These are phyloP conservation scores for Cacajao melanocephalus DNA, from an alignment of 2,797 vertebrate genomes.

Conservation along the genomic window DNA sequence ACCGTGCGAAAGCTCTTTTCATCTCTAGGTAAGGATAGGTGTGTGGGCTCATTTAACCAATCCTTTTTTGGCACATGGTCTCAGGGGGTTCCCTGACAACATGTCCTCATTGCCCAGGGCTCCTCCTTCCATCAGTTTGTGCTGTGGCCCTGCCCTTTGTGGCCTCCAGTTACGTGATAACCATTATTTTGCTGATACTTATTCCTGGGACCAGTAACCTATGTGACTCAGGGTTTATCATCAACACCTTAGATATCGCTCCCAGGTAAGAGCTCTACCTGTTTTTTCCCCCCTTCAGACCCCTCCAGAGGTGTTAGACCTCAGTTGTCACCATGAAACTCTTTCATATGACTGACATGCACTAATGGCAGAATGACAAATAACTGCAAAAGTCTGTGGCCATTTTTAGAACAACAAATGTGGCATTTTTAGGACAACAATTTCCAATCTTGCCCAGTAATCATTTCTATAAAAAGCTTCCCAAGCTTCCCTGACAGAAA, in stretches of 20 bases:
- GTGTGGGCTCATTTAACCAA: not conserved
- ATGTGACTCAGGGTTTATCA: slow-evolving; percentile 87
- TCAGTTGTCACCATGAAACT: not conserved
- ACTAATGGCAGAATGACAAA: not conserved
- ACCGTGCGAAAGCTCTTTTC: slow-evolving; percentile 90
- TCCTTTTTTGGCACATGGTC: not conserved
- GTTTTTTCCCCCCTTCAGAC: no score
- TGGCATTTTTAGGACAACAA: not conserved
- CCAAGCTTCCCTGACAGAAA: not conserved
- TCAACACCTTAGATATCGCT: slow-evolving; percentile 92
- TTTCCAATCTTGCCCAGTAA: not conserved
- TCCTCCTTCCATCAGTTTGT: slow-evolving; percentile 82
- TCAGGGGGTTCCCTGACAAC: not conserved
- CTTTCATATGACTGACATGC: not conserved
- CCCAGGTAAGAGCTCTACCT: slow-evolving; percentile 84
- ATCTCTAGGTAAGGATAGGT: slow-evolving; percentile 81
- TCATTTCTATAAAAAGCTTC: not conserved
- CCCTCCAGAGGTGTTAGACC: not conserved
- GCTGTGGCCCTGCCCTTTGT: slow-evolving; percentile 83
- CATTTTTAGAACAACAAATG: not conserved
- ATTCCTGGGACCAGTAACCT: slow-evolving; percentile 84
- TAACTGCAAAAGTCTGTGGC: not conserved
- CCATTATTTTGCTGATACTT: slow-evolving; percentile 84
- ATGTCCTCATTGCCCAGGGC: slow-evolving; percentile 79
- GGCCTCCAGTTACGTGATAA: slow-evolving; percentile 83